Conservation (phyloP, 1,140 invertebrate genomes). For the Macrocentrus cingulum region DNA sequence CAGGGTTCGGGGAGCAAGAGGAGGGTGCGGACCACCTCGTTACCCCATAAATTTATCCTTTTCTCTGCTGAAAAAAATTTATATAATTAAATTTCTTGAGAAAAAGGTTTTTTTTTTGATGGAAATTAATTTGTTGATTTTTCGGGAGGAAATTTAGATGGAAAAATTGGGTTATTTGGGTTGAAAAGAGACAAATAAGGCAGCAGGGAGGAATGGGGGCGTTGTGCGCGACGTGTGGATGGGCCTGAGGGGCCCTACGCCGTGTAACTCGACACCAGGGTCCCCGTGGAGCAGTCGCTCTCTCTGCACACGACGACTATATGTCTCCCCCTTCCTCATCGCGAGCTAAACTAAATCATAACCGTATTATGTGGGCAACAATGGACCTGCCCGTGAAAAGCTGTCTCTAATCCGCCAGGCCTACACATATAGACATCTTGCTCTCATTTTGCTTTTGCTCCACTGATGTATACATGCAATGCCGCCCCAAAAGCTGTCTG, state of each 20-base stretch:
- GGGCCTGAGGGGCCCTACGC: slow-evolving; percentile 18
- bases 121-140: too few species aligned
- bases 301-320: too few species aligned
- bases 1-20: slow-evolving; percentile 21
- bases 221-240: slow-evolving; percentile 21
- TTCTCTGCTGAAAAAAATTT: too few species aligned
- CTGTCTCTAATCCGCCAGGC: slow-evolving; percentile 51
- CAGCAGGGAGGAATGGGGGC: slow-evolving; percentile 3
- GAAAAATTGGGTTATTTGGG: neutral
- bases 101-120: neutral
- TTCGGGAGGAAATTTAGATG: too few species aligned
- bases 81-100: slow-evolving; percentile 1
- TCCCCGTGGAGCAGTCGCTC: slow-evolving; percentile 17
- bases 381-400: slow-evolving; percentile 50
- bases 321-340: slow-evolving; percentile 36
- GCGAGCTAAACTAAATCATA: slow-evolving; percentile 55
- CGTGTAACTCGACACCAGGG: slow-evolving; percentile 28
- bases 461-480: neutral
- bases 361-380: slow-evolving; percentile 52
- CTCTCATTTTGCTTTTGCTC: slow-evolving; percentile 25
- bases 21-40: slow-evolving; percentile 38
- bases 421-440: slow-evolving; percentile 44
- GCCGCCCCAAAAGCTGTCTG: too few species aligned
- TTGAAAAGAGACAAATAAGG: slow-evolving; percentile 11
- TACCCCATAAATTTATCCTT: slow-evolving; percentile 53